Evolutionary conservation across 2,797 vertebrate genomes (phyloP), one percentile per base, ranked within the genome.

Genomic region (Phataginus tetradactyla): DNA sequence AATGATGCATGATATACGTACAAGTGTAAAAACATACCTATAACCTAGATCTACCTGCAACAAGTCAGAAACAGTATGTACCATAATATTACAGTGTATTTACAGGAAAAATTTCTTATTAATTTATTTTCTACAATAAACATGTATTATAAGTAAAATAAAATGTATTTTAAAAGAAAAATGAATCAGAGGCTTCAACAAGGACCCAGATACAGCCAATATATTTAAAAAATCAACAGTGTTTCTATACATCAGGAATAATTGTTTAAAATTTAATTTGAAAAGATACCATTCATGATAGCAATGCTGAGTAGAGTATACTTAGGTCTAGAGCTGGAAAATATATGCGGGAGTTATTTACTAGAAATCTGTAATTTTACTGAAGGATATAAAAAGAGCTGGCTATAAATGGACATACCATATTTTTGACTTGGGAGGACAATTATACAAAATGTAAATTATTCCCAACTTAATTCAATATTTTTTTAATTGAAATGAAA

Each of bases 401-500:
- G 42, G 7, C 80, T 91, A 81, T 69, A 89, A 39, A 79, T 34
- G 45, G 3, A 27, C 3, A 79, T 12, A 63, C 17, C 39, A 71
- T 78, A 66, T 15, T 92, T 94, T 87, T 85, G 21, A 89, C 21
- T 20, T 91, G 57, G 32, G 51, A 90, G 8, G 49, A 45, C 6
- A 51, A 79, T 69, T 64, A 69, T 66, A 21, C 66, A 89, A 96
- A 94, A 86, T 66, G 32, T 37, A 92, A 68, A 39, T 18, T 71
- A 51, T 53, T 18, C 7, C 20, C 39, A 79, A 42, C 14, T 77
- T 55, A 72, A 68, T 71, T 94, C 8, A 95, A 6, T 72, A 51
- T 66, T 61, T 92, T 93, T 17, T 86, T 25, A 72, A 68, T 12
- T 96, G 49, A 95, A 92, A 96, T 71, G 0, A 77, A 95, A 96